Evolutionary conservation across 2,113 vertebrate species (phyloP).

Genomic region (Girardinichthys multiradiatus): DNA sequence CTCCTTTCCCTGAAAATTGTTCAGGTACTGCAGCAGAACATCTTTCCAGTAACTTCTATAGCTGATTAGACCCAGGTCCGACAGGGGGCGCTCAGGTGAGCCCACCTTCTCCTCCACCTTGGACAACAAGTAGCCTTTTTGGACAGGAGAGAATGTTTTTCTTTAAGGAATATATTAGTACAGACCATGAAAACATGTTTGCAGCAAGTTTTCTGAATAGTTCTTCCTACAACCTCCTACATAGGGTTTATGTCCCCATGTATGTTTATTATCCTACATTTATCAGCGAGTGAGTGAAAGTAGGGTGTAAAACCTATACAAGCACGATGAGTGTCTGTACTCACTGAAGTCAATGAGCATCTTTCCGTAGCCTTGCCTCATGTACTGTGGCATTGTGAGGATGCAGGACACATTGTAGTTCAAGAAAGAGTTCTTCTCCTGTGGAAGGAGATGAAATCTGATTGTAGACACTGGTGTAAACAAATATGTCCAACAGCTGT

Average conservation of each 20-base stretch:
- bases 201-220: too few relatives aligned
- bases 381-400: slow-evolving; percentile 90
- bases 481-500: too few relatives aligned
- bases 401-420: slow-evolving; percentile 94
- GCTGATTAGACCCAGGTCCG: slow-evolving; percentile 89
- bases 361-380: slow-evolving; percentile 91
- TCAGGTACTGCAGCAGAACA: slow-evolving; percentile 92
- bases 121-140: slow-evolving; percentile 87
- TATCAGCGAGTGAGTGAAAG: too few relatives aligned
- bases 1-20: slow-evolving; percentile 96
- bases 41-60: slow-evolving; percentile 96
- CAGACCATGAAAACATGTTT: too few relatives aligned
- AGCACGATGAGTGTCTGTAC: slow-evolving; percentile 52
- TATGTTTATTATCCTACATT: too few relatives aligned
- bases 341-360: slow-evolving; percentile 95
- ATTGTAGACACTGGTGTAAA: too few relatives aligned
- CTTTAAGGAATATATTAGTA: neutral
- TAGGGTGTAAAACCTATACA: neutral
- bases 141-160: neutral
- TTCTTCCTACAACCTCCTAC: too few relatives aligned
- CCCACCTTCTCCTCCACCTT: slow-evolving; percentile 93
- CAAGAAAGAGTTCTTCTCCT: slow-evolving; percentile 93
- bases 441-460: neutral
- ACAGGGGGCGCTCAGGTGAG: slow-evolving; percentile 89
- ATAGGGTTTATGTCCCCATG: too few relatives aligned